Evolutionary conservation across 2,888 invertebrate species (phyloP).

Genomic region (Megamerina dolium): DNA sequence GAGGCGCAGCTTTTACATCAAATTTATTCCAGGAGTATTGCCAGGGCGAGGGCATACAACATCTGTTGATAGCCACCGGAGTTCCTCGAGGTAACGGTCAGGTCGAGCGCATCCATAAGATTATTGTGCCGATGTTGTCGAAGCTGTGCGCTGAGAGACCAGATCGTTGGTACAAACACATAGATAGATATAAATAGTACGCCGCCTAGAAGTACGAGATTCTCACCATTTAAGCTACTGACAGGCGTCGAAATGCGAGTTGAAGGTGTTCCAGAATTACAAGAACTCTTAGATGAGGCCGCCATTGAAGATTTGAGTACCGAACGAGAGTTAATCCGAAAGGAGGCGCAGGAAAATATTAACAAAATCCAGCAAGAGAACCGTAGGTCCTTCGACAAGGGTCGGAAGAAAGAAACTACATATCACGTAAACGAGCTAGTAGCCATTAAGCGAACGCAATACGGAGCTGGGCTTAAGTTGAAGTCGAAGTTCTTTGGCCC

Average conservation of each 20-base stretch:
- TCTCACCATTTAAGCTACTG: slow-evolving; percentile 7
- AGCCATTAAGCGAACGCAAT: no score
- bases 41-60: slow-evolving; percentile 25
- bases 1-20: slow-evolving; percentile 40
- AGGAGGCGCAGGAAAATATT: slow-evolving; percentile 3
- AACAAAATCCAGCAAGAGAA: not conserved
- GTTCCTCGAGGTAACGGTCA: slow-evolving; percentile 38
- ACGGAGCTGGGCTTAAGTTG: not conserved
- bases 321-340: not conserved
- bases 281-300: not conserved
- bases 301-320: not conserved
- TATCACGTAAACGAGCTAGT: slow-evolving; percentile 1
- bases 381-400: not conserved
- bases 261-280: not conserved
- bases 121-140: slow-evolving; percentile 33
- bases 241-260: slow-evolving; percentile 11
- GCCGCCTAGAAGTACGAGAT: slow-evolving; percentile 9
- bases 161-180: slow-evolving; percentile 30
- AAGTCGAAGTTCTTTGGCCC: slow-evolving; percentile 1
- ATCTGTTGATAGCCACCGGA: slow-evolving; percentile 32
- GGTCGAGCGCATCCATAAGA: slow-evolving; percentile 34
- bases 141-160: slow-evolving; percentile 36
- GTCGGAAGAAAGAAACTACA: not conserved
- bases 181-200: slow-evolving; percentile 15
- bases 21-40: slow-evolving; percentile 34